Base-by-base conservation (phyloP, 2,888 invertebrate species). In the Megastigmus dorsalis region DNA sequence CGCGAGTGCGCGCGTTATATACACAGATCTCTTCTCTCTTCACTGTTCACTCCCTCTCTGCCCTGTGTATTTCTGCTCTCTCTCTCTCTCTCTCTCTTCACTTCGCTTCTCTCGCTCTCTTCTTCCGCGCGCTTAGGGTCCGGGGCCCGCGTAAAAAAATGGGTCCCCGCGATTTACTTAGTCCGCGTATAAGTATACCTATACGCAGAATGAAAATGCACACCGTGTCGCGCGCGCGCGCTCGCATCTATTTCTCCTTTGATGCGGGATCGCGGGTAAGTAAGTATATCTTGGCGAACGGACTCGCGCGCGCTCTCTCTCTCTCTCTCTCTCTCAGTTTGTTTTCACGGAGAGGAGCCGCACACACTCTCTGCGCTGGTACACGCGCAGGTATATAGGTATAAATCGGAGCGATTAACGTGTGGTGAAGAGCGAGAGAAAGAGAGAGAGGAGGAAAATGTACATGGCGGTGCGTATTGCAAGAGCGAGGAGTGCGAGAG, bases 401-500 rank as follows among this genome's bases (percentile, higher is more conserved):
- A 38, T 33, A 65, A 50, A 65, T 38, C 50, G 9, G 38, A 15
- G 3, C 36, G 36, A 50, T 38, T 18, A 36, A 15, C 30, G 26
- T 13, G 30, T 20, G 33, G 13, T 36, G 1, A 38, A 23, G 9
- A n/a, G 20, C 9, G 57, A 38, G 57, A 57, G 38, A 33, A 10
- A 10, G 55, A 20, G 2, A 54, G 54, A 54, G 30, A 15, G 54
- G 33, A n/a, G 30, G 15, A n/a, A n/a, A n/a, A n/a, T n/a, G 38
- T 30, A 38, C 6, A 23, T 10, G 7, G 1, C 3, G 10, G 13
- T 38, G 10, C 26, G 23, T n/a, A n/a, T 20, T 7, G 45, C 13
- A 9, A 41, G n/a, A n/a, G 41, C n/a, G 48, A 43, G 48, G 66
- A 38, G 26, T 9, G 33, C 83, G 85, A 84, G 85, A 87, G 84